A percentile compares a stretch with the other conserved stretches of the same genome.
These are phyloP conservation scores for Pocillopora grandis DNA, from an alignment of 92 coral and sea anemone genomes.

Conservation along the genomic window DNA sequence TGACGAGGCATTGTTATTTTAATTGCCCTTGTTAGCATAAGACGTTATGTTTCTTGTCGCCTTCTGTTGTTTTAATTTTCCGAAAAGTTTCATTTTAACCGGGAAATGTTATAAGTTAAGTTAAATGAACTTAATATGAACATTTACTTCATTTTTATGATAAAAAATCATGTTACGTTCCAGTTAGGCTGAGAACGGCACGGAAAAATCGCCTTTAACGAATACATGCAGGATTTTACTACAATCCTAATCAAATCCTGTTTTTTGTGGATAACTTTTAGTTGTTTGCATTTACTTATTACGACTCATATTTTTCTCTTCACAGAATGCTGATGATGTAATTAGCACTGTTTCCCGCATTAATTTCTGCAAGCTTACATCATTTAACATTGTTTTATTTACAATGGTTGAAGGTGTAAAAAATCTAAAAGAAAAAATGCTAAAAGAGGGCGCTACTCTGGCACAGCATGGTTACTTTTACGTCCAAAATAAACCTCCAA, in stretches of 20 bases:
- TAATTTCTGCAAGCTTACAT: conserved; percentile 25
- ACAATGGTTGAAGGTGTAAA: conserved; percentile 25
- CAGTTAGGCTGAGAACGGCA: background rate
- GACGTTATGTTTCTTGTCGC: too few relatives aligned
- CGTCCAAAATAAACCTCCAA: too few relatives aligned
- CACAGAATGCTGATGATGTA: conserved; percentile 20
- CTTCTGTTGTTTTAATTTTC: too few relatives aligned
- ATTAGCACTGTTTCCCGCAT: background rate
- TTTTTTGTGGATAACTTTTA: background rate
- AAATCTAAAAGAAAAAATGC: conserved; percentile 9
- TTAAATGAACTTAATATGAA: too few relatives aligned
- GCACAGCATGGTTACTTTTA: too few relatives aligned
- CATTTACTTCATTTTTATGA: background rate
- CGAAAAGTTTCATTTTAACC: too few relatives aligned
- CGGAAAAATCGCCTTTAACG: background rate
- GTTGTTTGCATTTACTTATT: background rate
- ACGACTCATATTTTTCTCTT: background rate
- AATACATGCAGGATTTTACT: too few relatives aligned
- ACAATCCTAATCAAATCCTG: too few relatives aligned
- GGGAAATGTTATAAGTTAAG: too few relatives aligned
- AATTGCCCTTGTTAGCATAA: too few relatives aligned
- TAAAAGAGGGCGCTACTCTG: conserved; percentile 5
- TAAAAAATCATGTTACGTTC: too few relatives aligned
- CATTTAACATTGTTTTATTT: conserved; percentile 25
- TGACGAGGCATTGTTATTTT: background rate